phyloP scores from a whole-genome alignment of 2,888 invertebrate species.

The Prosopocoilus inquinatus region DNA sequence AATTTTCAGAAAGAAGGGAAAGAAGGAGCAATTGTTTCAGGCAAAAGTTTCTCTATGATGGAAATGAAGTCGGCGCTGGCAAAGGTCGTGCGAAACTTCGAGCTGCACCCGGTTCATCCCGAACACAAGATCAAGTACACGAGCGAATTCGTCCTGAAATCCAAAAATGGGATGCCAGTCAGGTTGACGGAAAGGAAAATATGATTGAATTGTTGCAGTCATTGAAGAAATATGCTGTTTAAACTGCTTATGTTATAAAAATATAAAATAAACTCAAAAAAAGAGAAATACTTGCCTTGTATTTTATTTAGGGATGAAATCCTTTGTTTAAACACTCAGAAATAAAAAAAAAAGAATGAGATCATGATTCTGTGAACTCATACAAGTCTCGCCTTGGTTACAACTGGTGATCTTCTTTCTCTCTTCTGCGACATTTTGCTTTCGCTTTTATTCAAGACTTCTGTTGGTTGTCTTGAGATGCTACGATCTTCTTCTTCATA shows the following conservation, averaged over 20 bases:
- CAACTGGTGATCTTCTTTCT: too few relatives aligned
- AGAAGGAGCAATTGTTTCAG: neutral
- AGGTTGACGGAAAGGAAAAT: neutral
- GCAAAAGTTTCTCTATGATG: constrained; percentile 15
- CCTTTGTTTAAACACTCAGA: too few relatives aligned
- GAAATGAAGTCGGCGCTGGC: constrained; percentile 10
- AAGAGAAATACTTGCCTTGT: too few relatives aligned
- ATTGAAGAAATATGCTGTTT: neutral
- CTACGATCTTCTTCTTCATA: too few relatives aligned
- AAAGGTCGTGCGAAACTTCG: constrained; percentile 12
- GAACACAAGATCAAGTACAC: constrained; percentile 9
- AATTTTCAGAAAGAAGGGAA: neutral
- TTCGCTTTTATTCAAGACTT: too few relatives aligned
- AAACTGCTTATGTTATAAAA: neutral
- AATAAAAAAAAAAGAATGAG: too few relatives aligned
- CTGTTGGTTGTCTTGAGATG: too few relatives aligned
- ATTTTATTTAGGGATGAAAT: too few relatives aligned
- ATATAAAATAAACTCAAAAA: neutral
- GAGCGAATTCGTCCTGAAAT: constrained; percentile 16
- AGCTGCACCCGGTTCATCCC: constrained; percentile 6
- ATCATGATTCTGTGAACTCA: too few relatives aligned
- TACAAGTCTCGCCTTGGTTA: too few relatives aligned
- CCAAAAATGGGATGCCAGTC: constrained; percentile 8
- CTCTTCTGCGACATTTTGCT: too few relatives aligned
- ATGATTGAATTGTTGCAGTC: neutral